Evolutionary conservation across 2,797 vertebrate species (phyloP).

Genomic region (Intellagama lesueurii): DNA sequence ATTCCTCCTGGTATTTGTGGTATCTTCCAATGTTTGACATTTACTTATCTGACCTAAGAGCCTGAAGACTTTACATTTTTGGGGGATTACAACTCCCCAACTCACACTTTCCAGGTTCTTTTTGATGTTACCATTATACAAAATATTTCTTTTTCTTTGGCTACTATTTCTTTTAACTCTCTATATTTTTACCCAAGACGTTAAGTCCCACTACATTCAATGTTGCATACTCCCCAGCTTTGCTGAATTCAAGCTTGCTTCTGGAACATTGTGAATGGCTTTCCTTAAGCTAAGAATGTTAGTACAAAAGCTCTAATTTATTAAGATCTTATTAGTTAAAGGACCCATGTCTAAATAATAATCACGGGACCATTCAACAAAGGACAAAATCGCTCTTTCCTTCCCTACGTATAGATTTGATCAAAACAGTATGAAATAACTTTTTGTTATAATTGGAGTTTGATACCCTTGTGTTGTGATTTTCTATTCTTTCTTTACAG

Average conservation of each 20-base stretch:
- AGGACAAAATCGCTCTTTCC: not conserved
- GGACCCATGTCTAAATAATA: not conserved
- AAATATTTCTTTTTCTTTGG: not conserved
- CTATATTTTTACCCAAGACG: not conserved
- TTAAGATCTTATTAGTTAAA: too few species aligned
- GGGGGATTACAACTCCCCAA: too few species aligned
- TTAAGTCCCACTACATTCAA: not conserved
- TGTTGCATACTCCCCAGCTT: not conserved
- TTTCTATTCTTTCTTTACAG: not conserved
- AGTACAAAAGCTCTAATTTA: too few species aligned
- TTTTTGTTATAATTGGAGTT: too few species aligned
- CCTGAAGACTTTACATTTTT: too few species aligned
- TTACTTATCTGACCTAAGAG: not conserved
- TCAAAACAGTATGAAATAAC: not conserved
- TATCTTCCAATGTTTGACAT: not conserved
- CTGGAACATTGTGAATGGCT: not conserved
- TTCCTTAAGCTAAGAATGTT: not conserved
- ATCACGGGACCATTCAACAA: not conserved
- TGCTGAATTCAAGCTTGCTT: not conserved
- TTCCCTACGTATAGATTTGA: not conserved
- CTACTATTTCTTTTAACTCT: not conserved
- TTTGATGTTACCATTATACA: not conserved
- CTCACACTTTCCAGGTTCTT: too few species aligned
- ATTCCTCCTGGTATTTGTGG: not conserved
- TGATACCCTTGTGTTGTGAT: too few species aligned